Percentiles rank a stretch among this genome's conserved stretches.
These are phyloP conservation scores for Cochlearius cochlearius DNA, from an alignment of 2,113 vertebrate species.

Conservation along the genomic window DNA sequence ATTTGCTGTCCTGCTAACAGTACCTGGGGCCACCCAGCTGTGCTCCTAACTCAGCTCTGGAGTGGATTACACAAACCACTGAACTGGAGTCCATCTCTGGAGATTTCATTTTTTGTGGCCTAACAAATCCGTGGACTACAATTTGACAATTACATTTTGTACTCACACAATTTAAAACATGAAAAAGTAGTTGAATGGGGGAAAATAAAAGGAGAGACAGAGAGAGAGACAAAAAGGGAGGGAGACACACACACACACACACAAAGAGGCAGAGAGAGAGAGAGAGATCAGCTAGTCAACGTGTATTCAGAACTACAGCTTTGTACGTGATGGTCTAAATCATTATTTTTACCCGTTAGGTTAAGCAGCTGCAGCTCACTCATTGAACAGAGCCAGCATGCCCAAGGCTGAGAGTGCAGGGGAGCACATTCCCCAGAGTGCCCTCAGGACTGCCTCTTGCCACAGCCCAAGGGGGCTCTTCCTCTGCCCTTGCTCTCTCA, in stretches of 20 bases:
- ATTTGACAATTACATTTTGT: background rate
- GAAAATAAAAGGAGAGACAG: background rate
- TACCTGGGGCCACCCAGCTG: background rate
- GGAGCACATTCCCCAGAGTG: background rate
- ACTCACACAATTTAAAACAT: background rate
- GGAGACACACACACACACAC: background rate
- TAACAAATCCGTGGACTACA: background rate
- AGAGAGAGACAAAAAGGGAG: background rate
- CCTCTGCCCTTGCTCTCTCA: background rate
- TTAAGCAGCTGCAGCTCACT: background rate
- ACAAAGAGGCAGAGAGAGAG: background rate
- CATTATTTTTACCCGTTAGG: rapidly evolving
- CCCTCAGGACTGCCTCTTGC: background rate
- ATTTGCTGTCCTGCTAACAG: background rate
- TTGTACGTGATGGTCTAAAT: background rate
- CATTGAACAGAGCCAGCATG: background rate
- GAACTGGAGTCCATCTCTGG: background rate
- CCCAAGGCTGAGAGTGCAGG: background rate
- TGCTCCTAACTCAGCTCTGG: background rate
- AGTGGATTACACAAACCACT: background rate
- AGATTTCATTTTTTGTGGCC: background rate
- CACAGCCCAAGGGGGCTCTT: background rate
- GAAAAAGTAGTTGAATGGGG: background rate
- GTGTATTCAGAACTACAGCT: background rate
- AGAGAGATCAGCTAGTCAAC: background rate